Conservation (phyloP, 2,113 vertebrate genomes). For the Vicugna pacos region DNA sequence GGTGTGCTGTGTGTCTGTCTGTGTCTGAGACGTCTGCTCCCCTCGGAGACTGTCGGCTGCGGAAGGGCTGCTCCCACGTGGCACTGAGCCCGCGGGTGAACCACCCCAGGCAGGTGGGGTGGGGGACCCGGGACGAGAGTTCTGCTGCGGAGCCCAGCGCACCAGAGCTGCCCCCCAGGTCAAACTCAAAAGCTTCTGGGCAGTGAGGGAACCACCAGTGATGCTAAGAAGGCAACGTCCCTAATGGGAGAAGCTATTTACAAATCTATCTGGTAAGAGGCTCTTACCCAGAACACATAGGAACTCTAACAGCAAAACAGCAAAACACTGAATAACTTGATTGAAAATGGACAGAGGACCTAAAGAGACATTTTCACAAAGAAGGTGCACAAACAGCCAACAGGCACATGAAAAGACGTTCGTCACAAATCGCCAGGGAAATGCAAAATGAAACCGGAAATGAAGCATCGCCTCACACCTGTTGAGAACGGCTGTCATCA, state of each 20-base stretch:
- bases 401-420: neutral
- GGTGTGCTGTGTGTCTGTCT: neutral
- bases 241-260: neutral
- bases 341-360: neutral
- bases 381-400: neutral
- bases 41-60: neutral
- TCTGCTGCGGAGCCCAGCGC: neutral
- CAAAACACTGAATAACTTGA: neutral
- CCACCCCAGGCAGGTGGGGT: too few relatives aligned
- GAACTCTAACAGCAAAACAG: neutral
- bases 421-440: accelerated
- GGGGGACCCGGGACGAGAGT: neutral
- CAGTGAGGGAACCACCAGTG: neutral
- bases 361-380: neutral
- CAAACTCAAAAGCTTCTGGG: neutral
- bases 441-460: neutral
- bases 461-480: neutral
- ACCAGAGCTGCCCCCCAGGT: neutral
- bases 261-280: neutral
- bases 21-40: neutral
- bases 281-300: neutral
- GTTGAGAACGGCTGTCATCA: too few relatives aligned
- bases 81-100: neutral
- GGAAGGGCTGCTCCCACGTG: neutral
- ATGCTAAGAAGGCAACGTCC: neutral